A percentile compares a stretch with the other conserved stretches of the same genome.
Evolutionary conservation across 2,113 vertebrate genomes (phyloP).

Genomic region (Fulmarus glacialis): DNA sequence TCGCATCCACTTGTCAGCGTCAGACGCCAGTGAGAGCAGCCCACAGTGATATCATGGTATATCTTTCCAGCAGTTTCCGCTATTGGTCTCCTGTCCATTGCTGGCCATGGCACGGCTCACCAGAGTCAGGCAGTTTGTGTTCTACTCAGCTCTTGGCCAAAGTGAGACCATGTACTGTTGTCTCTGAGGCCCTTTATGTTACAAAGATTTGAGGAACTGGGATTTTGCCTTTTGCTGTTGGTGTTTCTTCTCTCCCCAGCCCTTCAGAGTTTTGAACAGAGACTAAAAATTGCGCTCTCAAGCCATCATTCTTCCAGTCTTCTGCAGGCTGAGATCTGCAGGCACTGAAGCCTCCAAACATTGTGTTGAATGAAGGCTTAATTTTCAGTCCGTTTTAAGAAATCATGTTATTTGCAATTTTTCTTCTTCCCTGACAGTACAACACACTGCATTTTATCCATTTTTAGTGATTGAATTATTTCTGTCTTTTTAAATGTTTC

Average conservation of each 20-base stretch:
- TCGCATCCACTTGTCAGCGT: neutral
- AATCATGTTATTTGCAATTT: neutral
- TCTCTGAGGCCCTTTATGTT: neutral
- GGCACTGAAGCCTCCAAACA: neutral
- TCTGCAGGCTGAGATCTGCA: neutral
- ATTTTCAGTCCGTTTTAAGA: neutral
- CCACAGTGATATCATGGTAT: accelerated
- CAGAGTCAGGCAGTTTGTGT: accelerated
- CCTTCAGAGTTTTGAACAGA: neutral
- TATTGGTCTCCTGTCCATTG: accelerated
- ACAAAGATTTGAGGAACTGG: neutral
- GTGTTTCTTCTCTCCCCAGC: neutral
- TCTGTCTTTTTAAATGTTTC: neutral
- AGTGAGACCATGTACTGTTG: neutral
- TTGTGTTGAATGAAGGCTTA: neutral
- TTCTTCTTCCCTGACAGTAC: neutral
- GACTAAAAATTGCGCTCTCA: neutral
- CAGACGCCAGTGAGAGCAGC: neutral
- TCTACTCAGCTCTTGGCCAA: neutral
- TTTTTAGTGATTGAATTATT: neutral
- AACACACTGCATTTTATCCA: neutral
- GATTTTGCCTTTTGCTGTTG: neutral
- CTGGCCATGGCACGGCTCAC: neutral
- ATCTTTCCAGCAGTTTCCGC: neutral
- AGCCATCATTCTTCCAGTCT: neutral